Conservation (phyloP, 2,113 vertebrate genomes). For the Rafetus swinhoei region DNA sequence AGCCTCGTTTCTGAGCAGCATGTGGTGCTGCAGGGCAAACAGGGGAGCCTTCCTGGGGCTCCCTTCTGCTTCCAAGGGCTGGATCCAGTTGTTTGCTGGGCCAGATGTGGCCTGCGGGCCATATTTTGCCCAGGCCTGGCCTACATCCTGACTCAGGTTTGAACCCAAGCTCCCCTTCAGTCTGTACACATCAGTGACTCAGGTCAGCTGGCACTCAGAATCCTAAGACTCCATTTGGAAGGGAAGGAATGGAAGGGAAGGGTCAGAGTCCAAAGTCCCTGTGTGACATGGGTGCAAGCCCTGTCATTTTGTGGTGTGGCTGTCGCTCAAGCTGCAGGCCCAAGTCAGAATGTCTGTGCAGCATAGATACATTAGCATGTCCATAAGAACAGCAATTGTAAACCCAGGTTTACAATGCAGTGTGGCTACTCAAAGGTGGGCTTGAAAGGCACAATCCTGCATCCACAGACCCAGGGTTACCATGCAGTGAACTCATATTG, state of each 20-base stretch:
- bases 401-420: background rate
- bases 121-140: too few relatives aligned
- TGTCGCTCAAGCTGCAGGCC: background rate
- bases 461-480: background rate
- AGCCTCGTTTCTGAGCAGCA: too few relatives aligned
- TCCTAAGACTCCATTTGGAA: background rate
- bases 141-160: background rate
- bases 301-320: background rate
- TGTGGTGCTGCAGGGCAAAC: too few relatives aligned
- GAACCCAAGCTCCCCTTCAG: background rate
- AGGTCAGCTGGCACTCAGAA: background rate
- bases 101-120: too few relatives aligned
- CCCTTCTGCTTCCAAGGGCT: too few relatives aligned
- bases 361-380: background rate
- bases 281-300: background rate
- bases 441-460: background rate
- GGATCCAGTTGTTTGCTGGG: too few relatives aligned
- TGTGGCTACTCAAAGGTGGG: background rate
- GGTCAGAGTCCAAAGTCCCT: too few relatives aligned
- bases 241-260: too few relatives aligned
- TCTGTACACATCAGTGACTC: background rate
- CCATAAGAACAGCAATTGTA: background rate
- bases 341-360: background rate
- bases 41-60: too few relatives aligned
- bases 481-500: background rate